These are phyloP conservation scores for Natrix natrix DNA, from an alignment of 2,797 vertebrate species.

Conservation along the genomic window DNA sequence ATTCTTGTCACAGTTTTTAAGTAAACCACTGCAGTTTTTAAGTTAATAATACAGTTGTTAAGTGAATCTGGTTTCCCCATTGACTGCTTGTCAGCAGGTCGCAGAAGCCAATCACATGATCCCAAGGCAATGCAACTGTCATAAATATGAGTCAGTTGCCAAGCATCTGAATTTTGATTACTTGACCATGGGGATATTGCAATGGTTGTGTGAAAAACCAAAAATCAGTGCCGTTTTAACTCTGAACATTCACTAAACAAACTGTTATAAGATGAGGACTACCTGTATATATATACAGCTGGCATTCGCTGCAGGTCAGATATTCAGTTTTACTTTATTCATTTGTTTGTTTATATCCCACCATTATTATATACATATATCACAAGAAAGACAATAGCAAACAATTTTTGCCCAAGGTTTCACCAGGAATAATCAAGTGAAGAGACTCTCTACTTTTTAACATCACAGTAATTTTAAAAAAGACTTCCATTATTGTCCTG, in stretches of 20 bases:
- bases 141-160: no score
- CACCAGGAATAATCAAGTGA: not conserved
- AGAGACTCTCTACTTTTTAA: not conserved
- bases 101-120: no score
- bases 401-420: not conserved
- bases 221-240: not conserved
- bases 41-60: no score
- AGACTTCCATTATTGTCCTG: not conserved
- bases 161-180: no score
- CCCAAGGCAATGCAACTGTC: no score
- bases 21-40: no score
- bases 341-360: not conserved
- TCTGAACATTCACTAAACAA: not conserved
- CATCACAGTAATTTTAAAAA: not conserved
- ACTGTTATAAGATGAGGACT: no score
- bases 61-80: no score
- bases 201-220: no score
- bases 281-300: not conserved
- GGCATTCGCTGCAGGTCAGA: slow-evolving; percentile 54
- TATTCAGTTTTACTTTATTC: slow-evolving; percentile 11
- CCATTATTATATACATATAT: not conserved
- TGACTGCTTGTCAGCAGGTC: no score
- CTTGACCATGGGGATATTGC: no score
- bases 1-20: no score
- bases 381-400: not conserved